Conservation (phyloP, 2,888 invertebrate genomes). For the Kryphioiulus occultus region DNA sequence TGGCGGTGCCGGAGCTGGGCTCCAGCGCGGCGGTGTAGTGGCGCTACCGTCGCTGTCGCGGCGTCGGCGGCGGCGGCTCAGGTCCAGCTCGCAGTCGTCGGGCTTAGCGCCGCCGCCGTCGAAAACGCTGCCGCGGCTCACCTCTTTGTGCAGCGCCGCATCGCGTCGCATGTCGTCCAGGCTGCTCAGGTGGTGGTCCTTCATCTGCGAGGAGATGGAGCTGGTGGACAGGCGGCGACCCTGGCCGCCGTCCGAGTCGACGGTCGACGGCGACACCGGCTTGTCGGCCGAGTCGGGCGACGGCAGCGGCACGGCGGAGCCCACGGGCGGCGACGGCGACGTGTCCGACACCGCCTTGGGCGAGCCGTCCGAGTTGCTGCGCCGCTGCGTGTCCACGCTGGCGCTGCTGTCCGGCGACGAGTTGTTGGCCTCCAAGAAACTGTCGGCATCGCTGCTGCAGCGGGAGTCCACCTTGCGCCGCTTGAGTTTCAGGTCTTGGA, state of each 20-base stretch:
- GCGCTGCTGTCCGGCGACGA: constrained; percentile 75
- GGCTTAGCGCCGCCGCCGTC: constrained; percentile 57
- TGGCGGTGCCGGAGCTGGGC: constrained; percentile 42
- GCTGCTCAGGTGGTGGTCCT: constrained; percentile 1
- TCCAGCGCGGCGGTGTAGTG: constrained; percentile 47
- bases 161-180: constrained; percentile 46
- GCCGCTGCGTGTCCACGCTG: constrained; percentile 50
- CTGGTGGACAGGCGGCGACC: constrained; percentile 53
- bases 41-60: constrained; percentile 46
- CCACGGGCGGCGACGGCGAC: constrained; percentile 50
- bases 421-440: constrained; percentile 91
- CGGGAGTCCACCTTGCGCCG: constrained; percentile 96
- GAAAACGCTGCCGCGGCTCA: constrained; percentile 59
- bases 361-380: constrained; percentile 51
- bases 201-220: not conserved
- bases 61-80: constrained; percentile 42
- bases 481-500: constrained; percentile 98
- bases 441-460: constrained; percentile 95
- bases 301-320: constrained; percentile 63
- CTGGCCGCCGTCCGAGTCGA: constrained; percentile 63
- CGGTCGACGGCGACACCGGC: constrained; percentile 67
- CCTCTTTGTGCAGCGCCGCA: constrained; percentile 41
- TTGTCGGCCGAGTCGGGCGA: constrained; percentile 58
- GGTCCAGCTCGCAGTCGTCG: constrained; percentile 45
- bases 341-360: constrained; percentile 52